Percentiles rank a stretch among this genome's conserved stretches.
phyloP scores from a whole-genome alignment of 2,113 vertebrate species.

The Tachuris rubrigastra region DNA sequence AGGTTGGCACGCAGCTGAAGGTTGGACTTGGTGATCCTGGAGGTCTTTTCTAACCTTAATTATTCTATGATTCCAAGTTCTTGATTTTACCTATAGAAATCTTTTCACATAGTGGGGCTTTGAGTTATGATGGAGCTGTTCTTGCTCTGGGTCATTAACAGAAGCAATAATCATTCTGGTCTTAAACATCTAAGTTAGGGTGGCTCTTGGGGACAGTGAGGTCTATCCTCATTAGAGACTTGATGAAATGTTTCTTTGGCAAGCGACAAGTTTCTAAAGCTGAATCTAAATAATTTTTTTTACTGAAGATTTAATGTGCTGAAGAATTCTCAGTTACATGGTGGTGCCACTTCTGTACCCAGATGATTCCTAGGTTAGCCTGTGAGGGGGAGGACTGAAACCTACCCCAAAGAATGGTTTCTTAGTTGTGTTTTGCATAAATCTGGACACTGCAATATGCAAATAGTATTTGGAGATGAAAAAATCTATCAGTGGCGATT shows the following conservation, averaged over 20 bases:
- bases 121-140: not conserved
- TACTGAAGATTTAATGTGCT: not conserved
- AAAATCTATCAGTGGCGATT: not conserved
- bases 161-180: not conserved
- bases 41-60: not conserved
- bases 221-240: not conserved
- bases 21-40: not conserved
- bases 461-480: not conserved
- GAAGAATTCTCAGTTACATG: not conserved
- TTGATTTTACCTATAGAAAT: not conserved
- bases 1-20: not conserved
- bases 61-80: not conserved
- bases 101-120: not conserved
- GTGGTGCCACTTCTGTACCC: not conserved
- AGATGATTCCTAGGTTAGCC: not conserved
- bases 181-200: not conserved
- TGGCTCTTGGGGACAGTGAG: not conserved
- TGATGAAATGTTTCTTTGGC: not conserved
- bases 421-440: not conserved
- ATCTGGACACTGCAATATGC: not conserved
- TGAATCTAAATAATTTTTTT: not conserved
- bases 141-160: not conserved
- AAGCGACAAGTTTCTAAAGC: not conserved
- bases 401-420: not conserved
- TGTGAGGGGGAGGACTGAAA: not conserved